phyloP scores from a whole-genome alignment of 2,113 vertebrate species.

The Limanda limanda region DNA sequence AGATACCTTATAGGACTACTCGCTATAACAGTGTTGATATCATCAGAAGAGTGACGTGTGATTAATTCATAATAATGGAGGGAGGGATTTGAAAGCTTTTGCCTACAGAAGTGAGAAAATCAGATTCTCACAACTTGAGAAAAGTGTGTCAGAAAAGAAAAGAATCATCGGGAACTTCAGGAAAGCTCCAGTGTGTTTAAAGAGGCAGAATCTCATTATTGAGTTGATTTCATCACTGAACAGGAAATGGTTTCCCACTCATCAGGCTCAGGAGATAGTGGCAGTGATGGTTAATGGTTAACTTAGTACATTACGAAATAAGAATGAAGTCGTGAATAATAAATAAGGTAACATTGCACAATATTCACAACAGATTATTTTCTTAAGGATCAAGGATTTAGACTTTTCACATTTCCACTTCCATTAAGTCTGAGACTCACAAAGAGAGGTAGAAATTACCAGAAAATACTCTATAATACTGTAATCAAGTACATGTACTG shows the following conservation, averaged over 20 bases:
- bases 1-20: conserved; percentile 1
- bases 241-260: no score
- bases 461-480: no score
- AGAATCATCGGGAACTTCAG: no score
- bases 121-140: background rate
- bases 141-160: background rate
- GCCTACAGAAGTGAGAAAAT: conserved; percentile 26
- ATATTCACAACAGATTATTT: background rate
- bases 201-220: no score
- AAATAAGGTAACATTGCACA: background rate
- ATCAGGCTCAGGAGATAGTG: background rate
- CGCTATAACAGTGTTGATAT: conserved; percentile 6
- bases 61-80: conserved; percentile 42
- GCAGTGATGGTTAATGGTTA: background rate
- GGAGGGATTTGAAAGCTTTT: conserved; percentile 58
- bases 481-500: background rate
- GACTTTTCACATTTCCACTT: background rate
- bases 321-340: background rate
- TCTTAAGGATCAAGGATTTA: background rate
- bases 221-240: no score
- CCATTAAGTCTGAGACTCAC: background rate
- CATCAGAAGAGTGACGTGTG: conserved; percentile 9
- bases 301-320: no score
- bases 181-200: no score
- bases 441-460: background rate